Conservation (phyloP, 2,797 vertebrate genomes). For the Limnodromus scolopaceus region DNA sequence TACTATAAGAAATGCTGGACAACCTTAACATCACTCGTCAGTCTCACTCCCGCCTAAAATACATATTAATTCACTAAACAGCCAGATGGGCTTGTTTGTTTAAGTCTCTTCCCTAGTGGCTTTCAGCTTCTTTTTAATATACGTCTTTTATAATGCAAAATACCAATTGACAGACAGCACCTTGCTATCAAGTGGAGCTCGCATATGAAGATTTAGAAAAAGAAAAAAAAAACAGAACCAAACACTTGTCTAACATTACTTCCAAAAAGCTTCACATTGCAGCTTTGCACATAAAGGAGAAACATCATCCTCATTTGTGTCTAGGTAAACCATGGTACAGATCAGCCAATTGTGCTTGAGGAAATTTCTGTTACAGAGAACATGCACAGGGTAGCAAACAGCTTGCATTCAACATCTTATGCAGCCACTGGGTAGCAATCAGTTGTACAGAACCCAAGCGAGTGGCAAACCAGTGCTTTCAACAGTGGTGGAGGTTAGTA, state of each 20-base stretch:
- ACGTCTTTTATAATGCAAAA: slow-evolving; percentile 22
- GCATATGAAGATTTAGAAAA: not conserved
- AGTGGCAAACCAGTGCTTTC: not conserved
- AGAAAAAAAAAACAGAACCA: not conserved
- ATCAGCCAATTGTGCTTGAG: not conserved
- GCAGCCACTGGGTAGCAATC: not conserved
- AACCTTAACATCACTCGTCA: not conserved
- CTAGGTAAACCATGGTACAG: not conserved
- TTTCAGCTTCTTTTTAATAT: not conserved
- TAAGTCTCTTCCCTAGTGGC: slow-evolving; percentile 30
- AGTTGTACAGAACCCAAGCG: not conserved
- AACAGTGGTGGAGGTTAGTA: not conserved
- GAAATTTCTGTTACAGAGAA: not conserved
- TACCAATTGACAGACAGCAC: slow-evolving; percentile 15
- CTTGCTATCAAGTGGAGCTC: not conserved
- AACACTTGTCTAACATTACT: not conserved
- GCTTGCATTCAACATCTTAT: not conserved
- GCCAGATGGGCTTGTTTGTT: slow-evolving; percentile 62
- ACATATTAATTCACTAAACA: slow-evolving; percentile 48
- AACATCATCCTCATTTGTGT: not conserved
- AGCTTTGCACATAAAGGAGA: not conserved
- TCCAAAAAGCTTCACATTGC: not conserved
- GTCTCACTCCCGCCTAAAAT: not conserved
- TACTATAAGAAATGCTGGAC: slow-evolving; percentile 24
- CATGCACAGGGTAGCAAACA: not conserved